Percentiles rank a stretch among this genome's conserved stretches.
Conservation (phyloP, 1,140 invertebrate species). For the Pseudachorutes palmiensis region DNA sequence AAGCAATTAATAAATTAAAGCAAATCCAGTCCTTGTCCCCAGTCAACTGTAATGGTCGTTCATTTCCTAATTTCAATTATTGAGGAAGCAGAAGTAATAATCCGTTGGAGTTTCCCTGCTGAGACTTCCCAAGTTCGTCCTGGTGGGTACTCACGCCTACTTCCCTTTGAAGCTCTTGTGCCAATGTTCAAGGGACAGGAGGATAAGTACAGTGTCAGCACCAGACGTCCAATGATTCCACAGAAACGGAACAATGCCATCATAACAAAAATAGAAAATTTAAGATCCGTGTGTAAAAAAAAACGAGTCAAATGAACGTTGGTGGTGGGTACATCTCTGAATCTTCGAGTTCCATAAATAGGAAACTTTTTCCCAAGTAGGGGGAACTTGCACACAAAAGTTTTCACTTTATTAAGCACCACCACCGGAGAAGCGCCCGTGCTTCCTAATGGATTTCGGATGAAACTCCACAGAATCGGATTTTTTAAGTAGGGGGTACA, state of each 20-base stretch:
- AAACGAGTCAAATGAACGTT: too few relatives aligned
- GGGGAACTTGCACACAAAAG: neutral
- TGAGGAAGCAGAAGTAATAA: neutral
- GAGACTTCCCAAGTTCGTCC: neutral
- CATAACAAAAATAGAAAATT: too few relatives aligned
- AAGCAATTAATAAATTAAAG: constrained; percentile 3
- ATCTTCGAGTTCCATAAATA: too few relatives aligned
- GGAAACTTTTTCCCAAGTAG: neutral
- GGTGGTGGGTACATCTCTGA: neutral
- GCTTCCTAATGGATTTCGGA: too few relatives aligned
- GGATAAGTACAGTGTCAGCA: too few relatives aligned
- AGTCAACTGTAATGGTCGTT: neutral
- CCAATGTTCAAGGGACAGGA: too few relatives aligned
- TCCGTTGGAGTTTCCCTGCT: neutral
- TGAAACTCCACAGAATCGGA: too few relatives aligned
- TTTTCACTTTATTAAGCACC: neutral
- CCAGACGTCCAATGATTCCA: too few relatives aligned
- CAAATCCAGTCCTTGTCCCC: neutral
- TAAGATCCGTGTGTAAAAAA: too few relatives aligned
- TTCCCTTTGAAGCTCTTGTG: neutral
- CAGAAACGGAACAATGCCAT: too few relatives aligned
- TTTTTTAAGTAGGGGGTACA: too few relatives aligned
- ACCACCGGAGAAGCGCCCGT: neutral
- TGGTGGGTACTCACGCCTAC: neutral
- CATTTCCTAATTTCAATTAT: too few relatives aligned